phyloP scores from a whole-genome alignment of 2,888 invertebrate species.

The Resseliella maxima region DNA sequence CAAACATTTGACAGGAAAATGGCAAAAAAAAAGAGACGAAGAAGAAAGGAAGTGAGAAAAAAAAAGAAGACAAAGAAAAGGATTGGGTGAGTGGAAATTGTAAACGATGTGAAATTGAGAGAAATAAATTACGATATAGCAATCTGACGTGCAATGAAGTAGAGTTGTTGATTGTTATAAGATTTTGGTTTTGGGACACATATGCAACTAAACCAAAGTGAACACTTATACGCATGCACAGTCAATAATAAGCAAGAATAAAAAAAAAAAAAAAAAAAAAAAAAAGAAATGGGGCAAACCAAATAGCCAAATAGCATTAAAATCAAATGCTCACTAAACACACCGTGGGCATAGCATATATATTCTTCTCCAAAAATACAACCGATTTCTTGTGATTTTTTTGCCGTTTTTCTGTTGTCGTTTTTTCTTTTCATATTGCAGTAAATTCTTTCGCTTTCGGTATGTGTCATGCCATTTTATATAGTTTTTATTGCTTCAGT shows the following conservation, averaged over 20 bases:
- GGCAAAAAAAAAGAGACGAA: neutral
- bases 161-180: neutral
- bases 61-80: neutral
- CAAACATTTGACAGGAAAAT: neutral
- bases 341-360: neutral
- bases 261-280: no score
- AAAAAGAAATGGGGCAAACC: no score
- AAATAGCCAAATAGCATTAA: neutral
- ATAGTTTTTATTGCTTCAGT: constrained; percentile 36
- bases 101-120: constrained; percentile 13
- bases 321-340: neutral
- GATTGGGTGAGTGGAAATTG: neutral
- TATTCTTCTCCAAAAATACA: neutral
- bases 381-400: neutral
- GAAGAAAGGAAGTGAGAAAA: neutral
- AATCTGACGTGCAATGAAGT: neutral
- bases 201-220: neutral
- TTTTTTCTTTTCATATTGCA: neutral
- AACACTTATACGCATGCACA: neutral
- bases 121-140: constrained; percentile 30
- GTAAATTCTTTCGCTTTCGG: neutral
- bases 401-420: neutral
- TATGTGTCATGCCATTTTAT: constrained; percentile 16
- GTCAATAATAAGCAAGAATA: constrained; percentile 2
- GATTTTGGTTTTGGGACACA: neutral